Base-by-base conservation (phyloP, 2,888 invertebrate species). In the Dichetophora obliterata region DNA sequence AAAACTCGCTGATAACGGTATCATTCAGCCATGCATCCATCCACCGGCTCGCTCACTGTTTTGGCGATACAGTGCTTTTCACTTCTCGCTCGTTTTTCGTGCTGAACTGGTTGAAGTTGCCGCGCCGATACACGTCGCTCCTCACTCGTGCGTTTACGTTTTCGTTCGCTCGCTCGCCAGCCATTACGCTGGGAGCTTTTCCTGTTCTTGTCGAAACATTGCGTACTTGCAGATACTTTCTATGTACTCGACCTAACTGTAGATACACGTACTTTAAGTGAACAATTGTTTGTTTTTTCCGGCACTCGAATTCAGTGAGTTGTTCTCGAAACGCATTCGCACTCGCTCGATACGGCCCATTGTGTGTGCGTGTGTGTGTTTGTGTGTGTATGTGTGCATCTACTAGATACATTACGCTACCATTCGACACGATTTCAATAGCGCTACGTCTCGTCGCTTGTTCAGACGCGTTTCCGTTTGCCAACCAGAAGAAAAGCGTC, bases 361-460 rank as follows among this genome's bases (percentile, higher is more conserved):
- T 48, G 59, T 24, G n/a, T 43, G 22, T 43, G 54, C 6, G 54
- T 22, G 37, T 27, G 66, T 31, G n/a, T 63, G 5, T 65, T 22
- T 65, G 65, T 65, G 37, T 66, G 48, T 19, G 48, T 66, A 43
- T 83, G 81, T 82, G 84, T 82, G 77, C 27, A 37, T 48, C 14
- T 50, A 68, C 24, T 31, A 48, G 43, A 43, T 43, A 43, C 43
- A 43, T 43, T 43, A 43, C 43, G 43, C 75, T 82, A 81, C 83
- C 78, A 84, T 84, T 80, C 82, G 83, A 85, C 84, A 82, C 83
- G 85, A 84, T 84, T 85, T 85, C 85, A 85, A 85, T 85, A 85
- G 85, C 84, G 83, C 83, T 81, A 85, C 83, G 85, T 85, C 85
- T 85, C 84, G 85, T 85, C 85, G 83, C 85, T 85, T 81, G 82